Evolutionary conservation across 2,888 invertebrate genomes (phyloP), one percentile per base, ranked within the genome.

Genomic region (Eulithis testata): DNA sequence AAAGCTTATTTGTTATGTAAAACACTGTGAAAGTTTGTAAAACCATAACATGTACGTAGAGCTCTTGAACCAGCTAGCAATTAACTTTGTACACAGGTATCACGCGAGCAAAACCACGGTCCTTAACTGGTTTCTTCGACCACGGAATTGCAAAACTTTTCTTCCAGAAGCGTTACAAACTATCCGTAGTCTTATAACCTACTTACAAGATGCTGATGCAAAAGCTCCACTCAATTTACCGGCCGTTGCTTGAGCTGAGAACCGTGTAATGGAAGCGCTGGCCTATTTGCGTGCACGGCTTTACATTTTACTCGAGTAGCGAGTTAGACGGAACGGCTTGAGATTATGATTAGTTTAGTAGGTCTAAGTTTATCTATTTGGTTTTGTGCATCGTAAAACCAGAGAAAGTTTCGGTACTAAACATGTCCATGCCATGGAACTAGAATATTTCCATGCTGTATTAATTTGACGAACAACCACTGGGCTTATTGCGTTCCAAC

Each of bases 171-270:
- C 55, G 45, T 21, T 45, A 31, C 11, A 21, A 57, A 47, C 11
- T 37, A 37, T 54, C 21, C 43, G 27, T 47, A 12, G 45, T 55
- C 43, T 45, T 36, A 12, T 47, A 60, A 53, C 12, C 14, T 54
- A 51, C 45, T 40, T 47, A 45, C 11, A 56, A 52, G 57, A 56
- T 56, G 56, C 57, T 56, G 31, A 60, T 60, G 53, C 75, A 75
- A 73, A 76, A 73, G 73, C 66, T 71, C 63, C 65, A 59, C 73
- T 75, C 72, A 76, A 76, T 76, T 76, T 72, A 67, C 73, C 68
- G 73, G 71, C 57, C 69, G 66, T 71, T 74, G 71, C 64, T 67
- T 66, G 66, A 68, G 63, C 63, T 65, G 66, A 70, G 66, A 62
- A 60, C 67, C 64, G 69, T 70, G 71, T 75, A 74, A 76, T 73